These are phyloP conservation scores for Pseudomyrmex gracilis DNA, from an alignment of 1,140 invertebrate genomes.

Conservation along the genomic window DNA sequence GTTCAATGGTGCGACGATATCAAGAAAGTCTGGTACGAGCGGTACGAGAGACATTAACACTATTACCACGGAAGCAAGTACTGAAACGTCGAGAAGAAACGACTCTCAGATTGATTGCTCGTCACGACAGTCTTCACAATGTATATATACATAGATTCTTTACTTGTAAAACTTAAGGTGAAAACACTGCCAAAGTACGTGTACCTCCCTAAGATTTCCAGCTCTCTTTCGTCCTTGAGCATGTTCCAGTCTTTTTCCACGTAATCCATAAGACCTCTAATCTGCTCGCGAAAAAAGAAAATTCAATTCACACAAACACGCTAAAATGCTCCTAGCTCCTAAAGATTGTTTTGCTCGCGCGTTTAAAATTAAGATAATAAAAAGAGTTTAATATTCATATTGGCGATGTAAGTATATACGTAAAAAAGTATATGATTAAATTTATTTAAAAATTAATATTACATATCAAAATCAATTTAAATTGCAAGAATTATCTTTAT, in stretches of 20 bases:
- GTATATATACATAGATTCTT: too few relatives aligned
- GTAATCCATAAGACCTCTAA: not conserved
- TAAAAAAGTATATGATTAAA: too few relatives aligned
- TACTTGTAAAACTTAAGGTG: not conserved
- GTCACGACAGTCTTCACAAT: too few relatives aligned
- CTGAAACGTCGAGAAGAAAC: not conserved
- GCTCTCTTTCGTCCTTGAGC: not conserved
- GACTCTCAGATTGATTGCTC: too few relatives aligned
- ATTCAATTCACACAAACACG: not conserved
- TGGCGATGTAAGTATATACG: too few relatives aligned
- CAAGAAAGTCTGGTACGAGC: not conserved
- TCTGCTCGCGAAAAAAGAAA: too few relatives aligned
- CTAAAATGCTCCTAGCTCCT: not conserved
- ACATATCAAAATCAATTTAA: too few relatives aligned
- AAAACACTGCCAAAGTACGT: not conserved
- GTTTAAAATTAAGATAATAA: too few relatives aligned
- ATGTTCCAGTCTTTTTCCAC: conserved; percentile 14
- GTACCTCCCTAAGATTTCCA: not conserved
- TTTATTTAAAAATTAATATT: too few relatives aligned
- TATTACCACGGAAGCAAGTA: not conserved
- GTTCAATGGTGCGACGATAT: not conserved
- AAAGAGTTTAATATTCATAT: too few relatives aligned
- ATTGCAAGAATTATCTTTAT: too few relatives aligned
- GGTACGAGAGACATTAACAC: not conserved
- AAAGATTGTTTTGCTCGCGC: too few relatives aligned